Evolutionary conservation across 2,888 invertebrate genomes (phyloP), one percentile per base, ranked within the genome.

Genomic region (Melanchra persicariae): DNA sequence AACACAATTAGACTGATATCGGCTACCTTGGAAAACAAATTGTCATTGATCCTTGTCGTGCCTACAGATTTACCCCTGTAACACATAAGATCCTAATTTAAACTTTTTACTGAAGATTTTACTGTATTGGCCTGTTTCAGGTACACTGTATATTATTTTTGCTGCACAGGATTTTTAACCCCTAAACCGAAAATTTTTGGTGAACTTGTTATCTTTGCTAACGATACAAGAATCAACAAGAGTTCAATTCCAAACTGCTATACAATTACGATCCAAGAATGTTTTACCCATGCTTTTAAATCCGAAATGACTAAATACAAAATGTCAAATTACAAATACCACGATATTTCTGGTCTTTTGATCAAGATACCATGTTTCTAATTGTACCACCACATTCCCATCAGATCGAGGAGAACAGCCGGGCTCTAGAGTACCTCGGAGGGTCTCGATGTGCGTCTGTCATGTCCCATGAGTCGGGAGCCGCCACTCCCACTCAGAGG

Each of bases 381-480:
- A 58, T 43, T 57, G 2, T 34, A 12, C 10, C 8, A 57, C 43
- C 10, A 55, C 6, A 47, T 60, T 12, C 17, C 49, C 19, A 40
- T 68, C 95, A 99, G 99, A 99, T 99, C 93, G 99, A 99, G 96
- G 99, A 99, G 96, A 98, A 99, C 94, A 98, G 98, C 89, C 97
- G 98, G 88, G 98, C 98, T 83, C 96, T 99, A 89, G 98, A 98
- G 92, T 98, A 98, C 91, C 96, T 98, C 85, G 98, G 98, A 68
- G 98, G 98, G 83, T 97, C 97, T 84, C 96, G 97, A 85, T 97
- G 98, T 91, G 98, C 98, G 84, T 98, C 98, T 81, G 97, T 98
- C 79, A 98, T 98, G 96, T 98, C 98, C 74, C 96, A 98, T 90
- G 98, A 98, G 92, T 98, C 98, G 77, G 97, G 97, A 77, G 97